A percentile compares a stretch with the other conserved stretches of the same genome.
Evolutionary conservation across 1,140 invertebrate species (phyloP).

Genomic region (Helicorthomorpha holstii): DNA sequence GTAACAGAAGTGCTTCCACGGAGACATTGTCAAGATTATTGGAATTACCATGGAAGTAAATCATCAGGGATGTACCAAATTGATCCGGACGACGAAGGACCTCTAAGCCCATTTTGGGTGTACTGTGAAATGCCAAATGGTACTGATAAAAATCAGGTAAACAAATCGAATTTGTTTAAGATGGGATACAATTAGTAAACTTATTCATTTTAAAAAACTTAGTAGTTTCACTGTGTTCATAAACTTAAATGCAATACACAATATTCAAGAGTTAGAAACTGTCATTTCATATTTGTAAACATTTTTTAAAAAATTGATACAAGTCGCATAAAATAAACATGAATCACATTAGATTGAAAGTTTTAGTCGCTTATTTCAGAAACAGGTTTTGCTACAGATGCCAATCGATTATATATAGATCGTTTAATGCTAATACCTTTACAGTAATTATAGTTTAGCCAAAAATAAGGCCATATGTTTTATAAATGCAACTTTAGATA

Average conservation of each 20-base stretch:
- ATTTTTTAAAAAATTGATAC: too few species aligned
- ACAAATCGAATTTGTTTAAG: not conserved
- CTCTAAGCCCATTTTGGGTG: conserved; percentile 7
- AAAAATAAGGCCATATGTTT: too few species aligned
- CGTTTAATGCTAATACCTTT: too few species aligned
- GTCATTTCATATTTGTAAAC: too few species aligned
- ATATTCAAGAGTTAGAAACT: not conserved
- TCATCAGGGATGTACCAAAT: not conserved
- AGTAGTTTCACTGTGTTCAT: not conserved
- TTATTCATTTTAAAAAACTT: not conserved
- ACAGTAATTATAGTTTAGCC: too few species aligned
- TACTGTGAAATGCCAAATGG: conserved; percentile 13
- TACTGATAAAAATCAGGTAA: conserved; percentile 10
- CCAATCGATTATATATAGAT: too few species aligned
- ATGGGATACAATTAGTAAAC: not conserved
- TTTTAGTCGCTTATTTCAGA: too few species aligned
- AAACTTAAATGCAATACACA: not conserved
- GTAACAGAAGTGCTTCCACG: too few species aligned
- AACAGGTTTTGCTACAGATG: too few species aligned
- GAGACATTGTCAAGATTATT: not conserved
- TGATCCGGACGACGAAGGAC: conserved; percentile 11
- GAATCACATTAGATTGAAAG: too few species aligned
- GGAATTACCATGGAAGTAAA: not conserved
- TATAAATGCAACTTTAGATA: too few species aligned
- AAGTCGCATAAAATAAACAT: not conserved